Conservation (phyloP, 1,140 invertebrate species). For the Brachionus asplanchnoidis region DNA sequence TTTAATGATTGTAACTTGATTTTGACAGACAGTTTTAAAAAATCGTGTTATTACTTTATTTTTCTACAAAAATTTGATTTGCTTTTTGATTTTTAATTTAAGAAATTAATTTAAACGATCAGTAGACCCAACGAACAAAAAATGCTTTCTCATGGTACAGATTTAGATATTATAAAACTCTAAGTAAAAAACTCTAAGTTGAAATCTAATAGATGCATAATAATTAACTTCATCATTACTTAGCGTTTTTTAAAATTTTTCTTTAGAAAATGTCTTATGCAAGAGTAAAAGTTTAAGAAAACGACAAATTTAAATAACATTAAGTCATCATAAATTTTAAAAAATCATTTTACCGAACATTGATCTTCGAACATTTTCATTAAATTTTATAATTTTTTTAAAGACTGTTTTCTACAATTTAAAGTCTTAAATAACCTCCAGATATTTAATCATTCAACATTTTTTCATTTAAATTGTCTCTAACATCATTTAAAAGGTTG, state of each 20-base stretch:
- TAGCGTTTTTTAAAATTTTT: not conserved
- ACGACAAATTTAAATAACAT: not conserved
- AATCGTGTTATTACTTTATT: not conserved
- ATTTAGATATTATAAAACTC: not conserved
- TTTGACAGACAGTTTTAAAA: not conserved
- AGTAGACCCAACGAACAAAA: not conserved
- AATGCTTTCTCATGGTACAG: not conserved
- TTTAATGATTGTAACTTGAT: not conserved
- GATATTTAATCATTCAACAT: not conserved
- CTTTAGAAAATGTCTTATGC: not conserved
- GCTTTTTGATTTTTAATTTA: not conserved
- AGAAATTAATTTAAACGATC: not conserved
- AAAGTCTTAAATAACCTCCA: not conserved
- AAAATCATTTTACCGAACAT: not conserved
- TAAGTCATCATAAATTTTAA: not conserved
- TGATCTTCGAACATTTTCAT: not conserved
- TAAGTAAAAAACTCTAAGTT: not conserved
- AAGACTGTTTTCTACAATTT: not conserved
- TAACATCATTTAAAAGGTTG: not conserved
- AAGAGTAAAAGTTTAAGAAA: not conserved
- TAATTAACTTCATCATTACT: not conserved
- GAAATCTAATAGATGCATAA: not conserved
- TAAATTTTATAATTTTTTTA: not conserved
- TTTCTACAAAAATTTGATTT: not conserved
- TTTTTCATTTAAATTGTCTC: not conserved